A percentile compares a stretch with the other conserved stretches of the same genome.
Conservation (phyloP, 2,113 vertebrate genomes). For the Loxodonta africana region DNA sequence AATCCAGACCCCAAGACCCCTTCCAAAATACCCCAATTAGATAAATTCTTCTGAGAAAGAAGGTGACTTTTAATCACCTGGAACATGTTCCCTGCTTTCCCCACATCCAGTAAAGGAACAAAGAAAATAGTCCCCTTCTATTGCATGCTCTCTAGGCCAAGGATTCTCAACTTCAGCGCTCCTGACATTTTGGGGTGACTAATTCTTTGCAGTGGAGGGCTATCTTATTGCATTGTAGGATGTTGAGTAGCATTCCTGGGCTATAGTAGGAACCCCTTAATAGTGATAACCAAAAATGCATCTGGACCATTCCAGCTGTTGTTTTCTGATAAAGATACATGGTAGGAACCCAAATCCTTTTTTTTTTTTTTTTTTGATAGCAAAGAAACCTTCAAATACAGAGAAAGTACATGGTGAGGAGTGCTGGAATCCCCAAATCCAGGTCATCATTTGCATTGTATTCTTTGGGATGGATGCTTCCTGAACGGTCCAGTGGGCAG, state of each 20-base stretch:
- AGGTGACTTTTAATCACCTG: background rate
- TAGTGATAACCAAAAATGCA: background rate
- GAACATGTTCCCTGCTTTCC: background rate
- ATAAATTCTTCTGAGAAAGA: conserved; percentile 28
- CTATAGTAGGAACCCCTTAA: background rate
- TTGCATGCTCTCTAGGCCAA: background rate
- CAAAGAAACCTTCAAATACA: background rate
- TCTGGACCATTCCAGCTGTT: background rate
- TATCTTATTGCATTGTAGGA: background rate
- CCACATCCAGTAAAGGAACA: background rate
- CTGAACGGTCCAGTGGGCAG: background rate
- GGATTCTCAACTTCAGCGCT: background rate
- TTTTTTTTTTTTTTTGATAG: background rate
- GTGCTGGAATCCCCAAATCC: background rate
- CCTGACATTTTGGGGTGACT: background rate
- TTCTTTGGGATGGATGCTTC: background rate
- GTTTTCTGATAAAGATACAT: background rate
- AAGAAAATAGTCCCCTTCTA: background rate
- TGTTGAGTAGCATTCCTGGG: background rate
- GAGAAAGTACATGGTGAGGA: background rate
- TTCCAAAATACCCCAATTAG: background rate
- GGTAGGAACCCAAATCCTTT: background rate
- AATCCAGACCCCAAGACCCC: background rate
- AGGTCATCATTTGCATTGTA: background rate
- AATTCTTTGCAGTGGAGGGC: background rate